phyloP scores from a whole-genome alignment of 1,140 invertebrate genomes.

The Drosophila ficusphila region DNA sequence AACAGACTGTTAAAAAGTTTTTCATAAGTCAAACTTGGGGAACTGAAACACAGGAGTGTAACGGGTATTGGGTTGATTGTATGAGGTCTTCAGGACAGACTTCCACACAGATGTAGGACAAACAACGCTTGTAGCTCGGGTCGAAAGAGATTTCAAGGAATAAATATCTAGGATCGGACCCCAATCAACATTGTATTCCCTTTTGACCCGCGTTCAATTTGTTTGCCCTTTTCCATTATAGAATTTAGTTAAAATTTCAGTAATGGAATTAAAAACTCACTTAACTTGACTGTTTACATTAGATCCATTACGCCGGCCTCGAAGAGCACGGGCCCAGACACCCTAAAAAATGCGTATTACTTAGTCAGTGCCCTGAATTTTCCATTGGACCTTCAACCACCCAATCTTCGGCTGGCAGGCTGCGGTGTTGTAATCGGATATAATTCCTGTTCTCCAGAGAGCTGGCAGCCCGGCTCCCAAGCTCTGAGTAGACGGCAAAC shows the following conservation, averaged over 20 bases:
- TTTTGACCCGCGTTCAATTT: conserved; percentile 8
- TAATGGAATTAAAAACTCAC: conserved; percentile 55
- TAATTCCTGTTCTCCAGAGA: conserved; percentile 71
- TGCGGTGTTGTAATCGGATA: conserved; percentile 80
- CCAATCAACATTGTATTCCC: not conserved
- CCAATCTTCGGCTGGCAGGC: conserved; percentile 33
- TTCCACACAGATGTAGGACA: no score
- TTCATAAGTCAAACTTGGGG: not conserved
- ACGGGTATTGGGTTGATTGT: not conserved
- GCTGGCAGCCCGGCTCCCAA: conserved; percentile 4
- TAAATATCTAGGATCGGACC: not conserved
- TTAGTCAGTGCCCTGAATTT: conserved; percentile 16
- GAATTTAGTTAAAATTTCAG: conserved; percentile 13
- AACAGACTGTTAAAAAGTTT: not conserved
- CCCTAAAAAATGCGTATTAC: conserved; percentile 24
- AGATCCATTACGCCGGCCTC: conserved; percentile 50
- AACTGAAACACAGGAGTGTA: not conserved
- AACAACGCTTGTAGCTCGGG: no score
- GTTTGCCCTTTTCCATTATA: conserved; percentile 9
- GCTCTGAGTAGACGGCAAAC: conserved; percentile 1
- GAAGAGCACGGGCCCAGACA: conserved; percentile 6
- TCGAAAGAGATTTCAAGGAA: not conserved
- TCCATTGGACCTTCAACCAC: conserved; percentile 30
- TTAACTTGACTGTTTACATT: conserved; percentile 36
- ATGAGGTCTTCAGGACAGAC: no score